Base-by-base conservation (phyloP, 35 echinoderm and acorn worm species). In the Ptychodera flava region DNA sequence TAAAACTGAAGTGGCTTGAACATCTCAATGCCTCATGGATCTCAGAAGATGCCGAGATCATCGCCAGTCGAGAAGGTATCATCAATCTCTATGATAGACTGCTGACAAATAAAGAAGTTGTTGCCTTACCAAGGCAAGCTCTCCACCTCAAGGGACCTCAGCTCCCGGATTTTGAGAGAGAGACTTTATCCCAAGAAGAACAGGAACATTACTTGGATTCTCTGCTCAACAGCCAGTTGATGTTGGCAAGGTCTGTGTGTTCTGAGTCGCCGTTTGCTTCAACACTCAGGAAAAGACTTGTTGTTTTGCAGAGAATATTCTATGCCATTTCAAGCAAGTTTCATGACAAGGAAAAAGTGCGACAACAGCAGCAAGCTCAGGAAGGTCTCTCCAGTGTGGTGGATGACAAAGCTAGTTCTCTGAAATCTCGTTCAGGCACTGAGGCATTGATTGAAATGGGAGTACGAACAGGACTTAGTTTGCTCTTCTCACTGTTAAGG, bases 371-470 rank as follows among this genome's bases (percentile, higher is more conserved):
- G 78, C 89, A 91, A 45, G 30, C 92, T 32, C 92, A 99, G 83
- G 87, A 99, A 77, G 90, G 88, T 29, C 92, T 92, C 28, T 91
- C 93, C 10, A 81, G 89, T 15, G 85, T 86, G 34, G 85, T 92
- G 1, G 96, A 99, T 76, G 92, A 94, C 37, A 99, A 99, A 84
- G 77, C 90, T 0, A 83, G 77, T 36, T 35, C 88, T 31, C 90
- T 92, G 37, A 92, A 90, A 80, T 78, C 89, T n/a, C 84, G 85
- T 75, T 99, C 94, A 80, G 96, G 96, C 86, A 92, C 96, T 34
- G 96, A 99, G 35, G 96, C 96, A 10, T 83, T 99, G 31, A 88
- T 99, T n/a, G 93, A 99, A 85, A 99, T 99, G 96, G 96, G 96
- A 6, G 96, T 99, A 28, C 85, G 96, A 31, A 99, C 96, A 31